Conservation (phyloP, 2,888 invertebrate genomes). For the Agelastica alni region DNA sequence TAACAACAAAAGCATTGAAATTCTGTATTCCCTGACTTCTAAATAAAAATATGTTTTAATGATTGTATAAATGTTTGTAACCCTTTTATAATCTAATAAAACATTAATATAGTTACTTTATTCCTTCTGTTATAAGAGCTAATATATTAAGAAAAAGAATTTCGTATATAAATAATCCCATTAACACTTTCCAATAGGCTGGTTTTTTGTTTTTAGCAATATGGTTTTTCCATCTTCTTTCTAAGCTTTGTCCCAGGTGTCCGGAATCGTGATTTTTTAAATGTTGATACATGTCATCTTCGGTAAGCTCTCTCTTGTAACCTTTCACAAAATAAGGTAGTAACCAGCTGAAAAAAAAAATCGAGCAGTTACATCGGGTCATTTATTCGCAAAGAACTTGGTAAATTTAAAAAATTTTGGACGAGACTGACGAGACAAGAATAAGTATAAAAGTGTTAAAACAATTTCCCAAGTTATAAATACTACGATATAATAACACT, state of each 20-base stretch:
- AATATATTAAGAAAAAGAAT: slow-evolving; percentile 33
- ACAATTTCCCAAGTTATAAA: too few species aligned
- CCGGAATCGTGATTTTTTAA: slow-evolving; percentile 56
- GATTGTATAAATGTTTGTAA: too few species aligned
- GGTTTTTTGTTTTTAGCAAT: slow-evolving; percentile 37
- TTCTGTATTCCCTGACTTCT: too few species aligned
- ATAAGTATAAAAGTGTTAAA: too few species aligned
- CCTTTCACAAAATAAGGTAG: slow-evolving; percentile 59
- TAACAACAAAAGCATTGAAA: too few species aligned
- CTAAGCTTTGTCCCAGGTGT: slow-evolving; percentile 53
- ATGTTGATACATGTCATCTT: slow-evolving; percentile 59
- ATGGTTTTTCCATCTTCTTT: slow-evolving; percentile 47
- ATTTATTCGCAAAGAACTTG: too few species aligned
- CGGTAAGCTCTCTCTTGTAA: slow-evolving; percentile 55
- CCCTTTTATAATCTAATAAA: too few species aligned
- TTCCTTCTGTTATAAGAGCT: slow-evolving; percentile 28
- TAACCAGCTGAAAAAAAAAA: slow-evolving; percentile 56
- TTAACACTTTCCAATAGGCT: slow-evolving; percentile 43
- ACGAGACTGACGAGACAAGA: too few species aligned
- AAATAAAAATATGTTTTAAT: too few species aligned
- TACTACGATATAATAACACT: too few species aligned
- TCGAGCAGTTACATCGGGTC: too few species aligned
- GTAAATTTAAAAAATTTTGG: too few species aligned
- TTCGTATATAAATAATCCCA: slow-evolving; percentile 40
- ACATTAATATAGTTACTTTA: slow-evolving; percentile 36